Evolutionary conservation across 1,140 invertebrate species (phyloP), one percentile per base, ranked within the genome.

Genomic region (Trachymyrmex cornetzi): DNA sequence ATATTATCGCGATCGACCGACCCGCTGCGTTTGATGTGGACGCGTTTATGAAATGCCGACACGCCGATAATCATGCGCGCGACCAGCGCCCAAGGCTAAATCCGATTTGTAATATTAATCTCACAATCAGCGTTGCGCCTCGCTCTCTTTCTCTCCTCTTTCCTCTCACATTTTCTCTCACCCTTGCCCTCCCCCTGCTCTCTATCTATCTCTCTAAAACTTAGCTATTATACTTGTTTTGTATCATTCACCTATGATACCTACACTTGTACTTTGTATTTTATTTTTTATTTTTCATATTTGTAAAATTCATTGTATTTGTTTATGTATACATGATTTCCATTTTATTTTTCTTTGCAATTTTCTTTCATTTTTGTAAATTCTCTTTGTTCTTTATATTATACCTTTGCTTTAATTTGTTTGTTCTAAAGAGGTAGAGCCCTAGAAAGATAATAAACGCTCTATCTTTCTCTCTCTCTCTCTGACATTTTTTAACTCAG

Each of bases 41-140:
- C 89, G 90, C 90, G 90, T 91, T 91, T 91, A 91, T 91, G 87
- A 91, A 91, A 90, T 88, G 90, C 88, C 90, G 87, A 91, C 90
- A 91, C 90, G 90, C 85, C 90, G 88, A 91, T 91, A 91, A 91
- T 91, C 90, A 85, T 89, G 89, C 84, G 87, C 64, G 57, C 85
- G 89, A 66, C 89, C 88, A 88, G 87, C 87, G 89, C 89, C 89
- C 84, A 88, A 91, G 89, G 89, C 90, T 84, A 90, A 90, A 91
- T 90, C 90, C 90, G 89, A 91, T 91, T 91, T 91, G 90, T 87
- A 89, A 88, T 91, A 90, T 88, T 86, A 90, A 90, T 86, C 77
- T 66, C 63, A 44, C 38, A 44, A 44, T 44, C 38, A 57, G 53
- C 67, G 77, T 81, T 24, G 84, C 63, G 34, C 84, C 48, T 80